A percentile compares a stretch with the other conserved stretches of the same genome.
Evolutionary conservation across 2,888 invertebrate species (phyloP).

Genomic region (Timandra comae): DNA sequence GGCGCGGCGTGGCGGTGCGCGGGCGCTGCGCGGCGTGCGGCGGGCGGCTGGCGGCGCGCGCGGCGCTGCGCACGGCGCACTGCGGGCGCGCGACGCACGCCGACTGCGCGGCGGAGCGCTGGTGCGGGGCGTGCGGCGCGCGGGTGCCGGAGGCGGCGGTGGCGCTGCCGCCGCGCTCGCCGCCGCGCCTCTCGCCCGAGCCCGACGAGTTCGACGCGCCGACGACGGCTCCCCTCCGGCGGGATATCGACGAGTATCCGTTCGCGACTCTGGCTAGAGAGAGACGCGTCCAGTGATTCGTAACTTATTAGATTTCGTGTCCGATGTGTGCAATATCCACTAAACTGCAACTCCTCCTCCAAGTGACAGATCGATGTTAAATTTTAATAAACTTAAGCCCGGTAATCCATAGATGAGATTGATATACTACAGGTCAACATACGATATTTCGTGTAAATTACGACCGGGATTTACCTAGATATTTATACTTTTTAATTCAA

Average conservation of each 20-base stretch:
- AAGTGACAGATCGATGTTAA: too few species aligned
- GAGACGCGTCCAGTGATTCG: too few species aligned
- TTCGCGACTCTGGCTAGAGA: slow-evolving; percentile 21
- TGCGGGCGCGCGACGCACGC: slow-evolving; percentile 55
- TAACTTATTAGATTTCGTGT: too few species aligned
- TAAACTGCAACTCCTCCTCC: too few species aligned
- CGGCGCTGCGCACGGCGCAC: slow-evolving; percentile 67
- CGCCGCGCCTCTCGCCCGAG: slow-evolving; percentile 22
- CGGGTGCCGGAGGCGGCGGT: slow-evolving; percentile 27
- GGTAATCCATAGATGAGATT: too few species aligned
- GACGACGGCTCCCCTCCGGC: slow-evolving; percentile 60
- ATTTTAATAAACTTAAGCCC: too few species aligned
- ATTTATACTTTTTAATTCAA: too few species aligned
- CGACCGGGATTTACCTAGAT: too few species aligned
- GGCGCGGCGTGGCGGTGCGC: slow-evolving; percentile 31
- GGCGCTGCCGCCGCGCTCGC: slow-evolving; percentile 26
- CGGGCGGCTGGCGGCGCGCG: slow-evolving; percentile 45
- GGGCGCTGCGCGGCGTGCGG: slow-evolving; percentile 54
- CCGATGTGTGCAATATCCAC: too few species aligned
- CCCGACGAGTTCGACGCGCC: slow-evolving; percentile 35
- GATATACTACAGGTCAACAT: too few species aligned
- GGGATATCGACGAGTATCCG: slow-evolving; percentile 61
- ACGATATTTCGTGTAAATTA: too few species aligned
- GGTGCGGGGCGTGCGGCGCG: slow-evolving; percentile 48
- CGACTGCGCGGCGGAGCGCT: slow-evolving; percentile 36